Evolutionary conservation across 2,113 vertebrate genomes (phyloP).

Genomic region (Ceyx margarethae): DNA sequence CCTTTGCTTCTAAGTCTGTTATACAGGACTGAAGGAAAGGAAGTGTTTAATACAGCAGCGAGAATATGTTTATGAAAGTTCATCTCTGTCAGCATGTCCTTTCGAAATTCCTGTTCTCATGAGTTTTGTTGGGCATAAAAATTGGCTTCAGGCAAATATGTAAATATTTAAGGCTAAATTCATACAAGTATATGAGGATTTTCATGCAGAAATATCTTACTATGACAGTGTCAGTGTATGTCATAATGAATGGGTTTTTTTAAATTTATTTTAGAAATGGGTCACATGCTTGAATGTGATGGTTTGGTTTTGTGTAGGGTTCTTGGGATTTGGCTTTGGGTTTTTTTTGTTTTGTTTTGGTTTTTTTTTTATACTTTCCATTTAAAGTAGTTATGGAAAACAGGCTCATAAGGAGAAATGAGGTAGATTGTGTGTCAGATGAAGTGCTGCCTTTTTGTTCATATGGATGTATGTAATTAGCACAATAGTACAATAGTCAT

Average conservation of each 20-base stretch:
- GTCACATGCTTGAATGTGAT: accelerated
- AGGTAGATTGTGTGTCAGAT: neutral
- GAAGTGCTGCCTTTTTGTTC: neutral
- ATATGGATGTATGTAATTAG: neutral
- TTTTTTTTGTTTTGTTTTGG: neutral
- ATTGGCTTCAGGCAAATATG: neutral
- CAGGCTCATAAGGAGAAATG: neutral
- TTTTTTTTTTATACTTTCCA: neutral
- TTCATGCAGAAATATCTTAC: neutral
- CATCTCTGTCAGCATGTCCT: neutral
- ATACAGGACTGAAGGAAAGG: neutral
- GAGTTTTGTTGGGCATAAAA: neutral
- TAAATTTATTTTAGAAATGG: neutral
- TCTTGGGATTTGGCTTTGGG: neutral
- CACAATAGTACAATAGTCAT: neutral
- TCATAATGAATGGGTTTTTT: neutral
- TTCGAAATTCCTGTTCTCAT: neutral
- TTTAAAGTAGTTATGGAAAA: neutral
- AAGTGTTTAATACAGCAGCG: neutral
- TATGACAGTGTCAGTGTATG: neutral
- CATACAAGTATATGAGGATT: neutral
- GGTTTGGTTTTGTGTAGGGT: neutral
- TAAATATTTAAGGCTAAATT: neutral
- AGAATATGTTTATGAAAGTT: neutral
- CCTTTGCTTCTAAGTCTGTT: neutral